Evolutionary conservation across 2,888 invertebrate species (phyloP).

Genomic region (Eudemis profundana): DNA sequence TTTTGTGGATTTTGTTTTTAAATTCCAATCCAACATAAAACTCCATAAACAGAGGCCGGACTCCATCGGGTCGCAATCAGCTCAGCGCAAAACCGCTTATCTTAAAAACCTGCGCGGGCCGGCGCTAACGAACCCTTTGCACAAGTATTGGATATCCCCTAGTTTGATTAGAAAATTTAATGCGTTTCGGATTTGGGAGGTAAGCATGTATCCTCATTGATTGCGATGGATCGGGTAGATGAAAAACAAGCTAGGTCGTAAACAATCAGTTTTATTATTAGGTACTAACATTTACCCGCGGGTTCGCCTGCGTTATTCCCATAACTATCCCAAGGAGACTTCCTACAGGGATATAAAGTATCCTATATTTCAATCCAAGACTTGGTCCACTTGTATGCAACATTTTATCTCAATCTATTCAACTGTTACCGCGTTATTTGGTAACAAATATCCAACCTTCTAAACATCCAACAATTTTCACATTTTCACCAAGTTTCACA

Average conservation of each 20-base stretch:
- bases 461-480: too few species aligned
- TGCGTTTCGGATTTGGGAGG: constrained; percentile 33
- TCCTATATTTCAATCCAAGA: too few species aligned
- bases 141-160: constrained; percentile 39
- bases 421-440: too few species aligned
- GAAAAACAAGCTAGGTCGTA: background rate
- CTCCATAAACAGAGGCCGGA: constrained; percentile 5
- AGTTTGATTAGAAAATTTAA: constrained; percentile 43
- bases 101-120: constrained; percentile 38
- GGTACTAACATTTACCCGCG: too few species aligned
- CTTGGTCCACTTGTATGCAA: too few species aligned
- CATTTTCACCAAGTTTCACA: too few species aligned
- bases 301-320: too few species aligned
- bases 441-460: too few species aligned
- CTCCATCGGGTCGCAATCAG: constrained; percentile 34
- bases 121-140: constrained; percentile 40
- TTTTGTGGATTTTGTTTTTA: too few species aligned
- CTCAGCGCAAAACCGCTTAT: constrained; percentile 41
- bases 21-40: constrained; percentile 1
- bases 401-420: too few species aligned
- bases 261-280: background rate
- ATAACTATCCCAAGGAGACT: too few species aligned
- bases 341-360: too few species aligned
- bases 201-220: constrained; percentile 23
- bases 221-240: background rate